Base-by-base conservation (phyloP, 2,113 vertebrate species). In the Lynx canadensis region DNA sequence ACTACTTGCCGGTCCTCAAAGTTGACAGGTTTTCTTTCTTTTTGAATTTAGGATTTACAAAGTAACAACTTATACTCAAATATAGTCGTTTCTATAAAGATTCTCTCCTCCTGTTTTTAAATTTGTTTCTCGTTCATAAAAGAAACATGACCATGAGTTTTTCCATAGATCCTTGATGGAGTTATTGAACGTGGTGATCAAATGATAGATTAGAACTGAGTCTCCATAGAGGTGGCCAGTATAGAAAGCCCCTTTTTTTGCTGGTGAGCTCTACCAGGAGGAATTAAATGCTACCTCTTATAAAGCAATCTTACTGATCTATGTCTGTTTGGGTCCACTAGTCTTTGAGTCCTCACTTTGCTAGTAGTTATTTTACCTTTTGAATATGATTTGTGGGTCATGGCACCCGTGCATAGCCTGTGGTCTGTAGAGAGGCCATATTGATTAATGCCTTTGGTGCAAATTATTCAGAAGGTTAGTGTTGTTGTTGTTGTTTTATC, bases 11-110 rank as follows among this genome's bases (percentile, higher is more conserved):
- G 92, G 38, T 92, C 92, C 66, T 89, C 38, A 16, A 95, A 91
- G 41, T 45, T 79, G 31, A 73, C 33, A 7, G 8, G 4, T 87
- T 94, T 97, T 93, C 29, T 92, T 92, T 96, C 63, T 65, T 12
- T 95, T 80, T 7, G 73, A 92, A 96, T 96, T 81, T 85, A 94
- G 19, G 6, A 88, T 78, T 97, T 83, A 60, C 50, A 65, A 79
- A 82, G 38, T 73, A 93, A 91, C 45, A 95, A 87, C 88, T 90
- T 92, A 84, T 1, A 73, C 14, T 94, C 63, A 91, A 91, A 78
- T 69, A 15, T 2, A 81, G 8, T 73, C 68, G 92, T 96, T 90
- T 65, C 84, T 93, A 4, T 60, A 27, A 88, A 55, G 29, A 78
- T 36, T 92, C 10, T 25, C 27, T 71, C 38, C 66, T 52, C 11